A percentile compares a stretch with the other conserved stretches of the same genome.
These are phyloP conservation scores for Quadriops clusia DNA, from an alignment of 2,888 invertebrate genomes.

Conservation along the genomic window DNA sequence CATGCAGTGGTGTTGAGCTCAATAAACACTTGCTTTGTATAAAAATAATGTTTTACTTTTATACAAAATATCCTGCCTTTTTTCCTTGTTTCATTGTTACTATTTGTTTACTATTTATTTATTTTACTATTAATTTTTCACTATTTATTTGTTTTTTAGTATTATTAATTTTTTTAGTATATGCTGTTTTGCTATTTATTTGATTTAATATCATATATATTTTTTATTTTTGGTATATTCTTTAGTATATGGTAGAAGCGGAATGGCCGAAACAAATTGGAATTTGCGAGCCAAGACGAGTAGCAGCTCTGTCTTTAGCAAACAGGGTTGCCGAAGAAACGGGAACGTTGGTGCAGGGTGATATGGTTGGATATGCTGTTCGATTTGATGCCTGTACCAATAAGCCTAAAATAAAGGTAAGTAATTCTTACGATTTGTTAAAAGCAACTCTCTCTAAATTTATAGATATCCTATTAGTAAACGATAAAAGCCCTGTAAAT, in stretches of 20 bases:
- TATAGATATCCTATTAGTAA: too few relatives aligned
- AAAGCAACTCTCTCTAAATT: too few relatives aligned
- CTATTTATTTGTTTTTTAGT: too few relatives aligned
- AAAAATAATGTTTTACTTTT: constrained; percentile 4
- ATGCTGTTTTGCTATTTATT: constrained; percentile 7
- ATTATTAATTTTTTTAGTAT: too few relatives aligned
- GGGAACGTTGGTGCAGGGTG: constrained; percentile 59
- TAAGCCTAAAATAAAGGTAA: constrained; percentile 62
- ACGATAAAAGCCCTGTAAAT: too few relatives aligned
- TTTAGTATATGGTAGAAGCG: constrained; percentile 76
- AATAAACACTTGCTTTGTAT: constrained; percentile 16
- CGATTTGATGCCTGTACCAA: constrained; percentile 57
- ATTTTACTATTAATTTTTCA: too few relatives aligned
- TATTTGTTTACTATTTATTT: too few relatives aligned
- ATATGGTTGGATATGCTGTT: constrained; percentile 76
- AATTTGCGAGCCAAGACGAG: constrained; percentile 84
- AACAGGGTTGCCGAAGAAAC: constrained; percentile 80
- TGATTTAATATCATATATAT: constrained; percentile 7
- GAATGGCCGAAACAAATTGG: constrained; percentile 80
- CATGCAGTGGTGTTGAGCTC: too few relatives aligned
- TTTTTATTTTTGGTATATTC: constrained; percentile 8
- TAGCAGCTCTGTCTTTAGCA: constrained; percentile 82
- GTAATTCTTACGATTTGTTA: too few relatives aligned
- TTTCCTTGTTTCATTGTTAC: too few relatives aligned
- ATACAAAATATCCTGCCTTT: constrained; percentile 4